Conservation (phyloP, 2,113 vertebrate species). For the Camarhynchus parvulus region DNA sequence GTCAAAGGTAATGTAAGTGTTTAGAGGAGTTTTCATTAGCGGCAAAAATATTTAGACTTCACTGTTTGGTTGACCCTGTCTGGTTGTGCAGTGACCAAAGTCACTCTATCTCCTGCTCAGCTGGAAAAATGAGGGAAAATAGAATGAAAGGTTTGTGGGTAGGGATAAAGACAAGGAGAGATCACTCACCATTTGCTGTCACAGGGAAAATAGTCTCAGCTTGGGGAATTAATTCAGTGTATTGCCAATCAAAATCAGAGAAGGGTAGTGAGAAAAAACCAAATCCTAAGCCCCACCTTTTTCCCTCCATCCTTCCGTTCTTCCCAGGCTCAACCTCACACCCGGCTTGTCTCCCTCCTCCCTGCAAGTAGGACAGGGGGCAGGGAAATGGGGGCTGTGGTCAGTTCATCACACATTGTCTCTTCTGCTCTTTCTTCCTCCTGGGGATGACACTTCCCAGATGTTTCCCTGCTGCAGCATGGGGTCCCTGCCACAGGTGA, state of each 20-base stretch:
- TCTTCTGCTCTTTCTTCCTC: background rate
- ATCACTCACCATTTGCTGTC: background rate
- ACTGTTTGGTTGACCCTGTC: background rate
- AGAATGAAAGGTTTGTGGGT: accelerated
- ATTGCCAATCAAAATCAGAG: background rate
- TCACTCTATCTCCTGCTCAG: background rate
- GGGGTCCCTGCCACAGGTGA: background rate
- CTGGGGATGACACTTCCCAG: background rate
- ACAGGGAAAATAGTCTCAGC: accelerated
- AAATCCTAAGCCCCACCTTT: background rate
- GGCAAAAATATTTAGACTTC: background rate
- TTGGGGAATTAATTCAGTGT: background rate
- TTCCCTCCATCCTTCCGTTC: background rate
- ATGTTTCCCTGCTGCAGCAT: accelerated
- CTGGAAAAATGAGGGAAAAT: background rate
- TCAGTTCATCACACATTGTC: accelerated
- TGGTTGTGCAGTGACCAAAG: background rate
- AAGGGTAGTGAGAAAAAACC: background rate
- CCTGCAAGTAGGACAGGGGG: background rate
- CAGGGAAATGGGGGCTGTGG: accelerated
- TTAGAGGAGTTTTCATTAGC: background rate
- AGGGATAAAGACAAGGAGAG: background rate
- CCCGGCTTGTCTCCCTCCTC: accelerated
- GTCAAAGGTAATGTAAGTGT: background rate
- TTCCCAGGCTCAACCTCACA: background rate